Percentiles rank a stretch among this genome's conserved stretches.
phyloP scores from a whole-genome alignment of 2,113 vertebrate genomes.

The Rana temporaria region DNA sequence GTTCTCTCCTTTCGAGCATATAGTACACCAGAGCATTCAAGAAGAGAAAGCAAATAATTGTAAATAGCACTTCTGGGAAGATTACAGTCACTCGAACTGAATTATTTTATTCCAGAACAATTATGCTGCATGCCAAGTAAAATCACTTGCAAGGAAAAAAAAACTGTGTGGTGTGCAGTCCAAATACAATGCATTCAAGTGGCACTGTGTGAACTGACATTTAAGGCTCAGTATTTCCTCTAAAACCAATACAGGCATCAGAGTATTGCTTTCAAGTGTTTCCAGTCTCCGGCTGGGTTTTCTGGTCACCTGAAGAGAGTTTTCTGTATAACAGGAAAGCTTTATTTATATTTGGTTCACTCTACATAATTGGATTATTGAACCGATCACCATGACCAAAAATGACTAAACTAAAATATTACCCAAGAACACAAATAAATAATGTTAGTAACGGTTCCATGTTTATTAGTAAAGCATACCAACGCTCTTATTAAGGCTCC shows the following conservation, averaged over 20 bases:
- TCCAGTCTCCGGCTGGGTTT: neutral
- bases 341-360: neutral
- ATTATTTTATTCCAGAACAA: constrained; percentile 8
- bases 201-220: constrained; percentile 2
- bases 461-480: too few relatives aligned
- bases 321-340: neutral
- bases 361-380: neutral
- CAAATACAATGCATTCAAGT: neutral
- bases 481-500: too few relatives aligned
- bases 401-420: neutral
- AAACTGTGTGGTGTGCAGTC: neutral
- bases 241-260: neutral
- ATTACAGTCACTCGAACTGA: neutral
- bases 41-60: neutral
- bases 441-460: too few relatives aligned
- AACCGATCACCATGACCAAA: neutral
- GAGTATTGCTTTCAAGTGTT: neutral
- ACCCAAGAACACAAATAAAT: too few relatives aligned
- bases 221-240: neutral
- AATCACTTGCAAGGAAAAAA: constrained; percentile 18
- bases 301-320: neutral
- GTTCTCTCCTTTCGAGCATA: neutral
- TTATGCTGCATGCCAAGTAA: constrained; percentile 21
- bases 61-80: constrained; percentile 7
- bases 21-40: neutral